phyloP scores from a whole-genome alignment of 64 coral and sea anemone species.

The Catalaphyllia jardinei region DNA sequence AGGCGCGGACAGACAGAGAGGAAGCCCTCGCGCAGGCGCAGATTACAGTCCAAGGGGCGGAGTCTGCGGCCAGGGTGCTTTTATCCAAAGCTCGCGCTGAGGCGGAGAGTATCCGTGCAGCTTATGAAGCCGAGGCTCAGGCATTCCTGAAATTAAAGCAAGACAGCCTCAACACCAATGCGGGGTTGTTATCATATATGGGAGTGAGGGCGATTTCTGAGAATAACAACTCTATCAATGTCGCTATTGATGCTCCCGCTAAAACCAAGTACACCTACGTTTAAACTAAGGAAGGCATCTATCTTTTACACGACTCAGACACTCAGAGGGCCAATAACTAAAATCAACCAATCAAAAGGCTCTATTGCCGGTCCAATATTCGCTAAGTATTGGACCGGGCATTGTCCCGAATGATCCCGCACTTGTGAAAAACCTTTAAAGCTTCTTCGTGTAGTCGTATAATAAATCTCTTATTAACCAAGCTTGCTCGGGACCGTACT shows the following conservation, averaged over 20 bases:
- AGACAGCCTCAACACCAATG: conserved; percentile 10
- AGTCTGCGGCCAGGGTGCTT: not conserved
- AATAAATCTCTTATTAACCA: no score
- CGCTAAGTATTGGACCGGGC: no score
- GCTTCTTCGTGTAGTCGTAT: no score
- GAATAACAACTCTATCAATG: conserved; percentile 58
- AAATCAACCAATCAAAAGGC: no score
- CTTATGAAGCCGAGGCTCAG: conserved; percentile 66
- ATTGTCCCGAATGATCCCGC: no score
- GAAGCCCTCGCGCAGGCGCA: not conserved
- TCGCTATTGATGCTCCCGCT: conserved; percentile 68
- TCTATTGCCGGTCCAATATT: no score
- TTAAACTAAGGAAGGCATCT: not conserved
- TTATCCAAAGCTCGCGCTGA: conserved; percentile 55
- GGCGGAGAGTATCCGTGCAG: conserved; percentile 44
- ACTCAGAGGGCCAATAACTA: no score
- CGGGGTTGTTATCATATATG: no score
- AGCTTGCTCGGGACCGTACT: no score
- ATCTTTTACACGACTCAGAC: no score
- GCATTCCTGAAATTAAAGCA: conserved; percentile 62
- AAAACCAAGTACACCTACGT: conserved; percentile 78
- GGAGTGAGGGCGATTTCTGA: conserved; percentile 59
- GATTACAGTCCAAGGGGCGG: no score
- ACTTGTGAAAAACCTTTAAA: no score
- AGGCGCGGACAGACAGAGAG: conserved; percentile 45